Evolutionary conservation across 2,797 vertebrate species (phyloP).

Genomic region (Podarcis lilfordi): DNA sequence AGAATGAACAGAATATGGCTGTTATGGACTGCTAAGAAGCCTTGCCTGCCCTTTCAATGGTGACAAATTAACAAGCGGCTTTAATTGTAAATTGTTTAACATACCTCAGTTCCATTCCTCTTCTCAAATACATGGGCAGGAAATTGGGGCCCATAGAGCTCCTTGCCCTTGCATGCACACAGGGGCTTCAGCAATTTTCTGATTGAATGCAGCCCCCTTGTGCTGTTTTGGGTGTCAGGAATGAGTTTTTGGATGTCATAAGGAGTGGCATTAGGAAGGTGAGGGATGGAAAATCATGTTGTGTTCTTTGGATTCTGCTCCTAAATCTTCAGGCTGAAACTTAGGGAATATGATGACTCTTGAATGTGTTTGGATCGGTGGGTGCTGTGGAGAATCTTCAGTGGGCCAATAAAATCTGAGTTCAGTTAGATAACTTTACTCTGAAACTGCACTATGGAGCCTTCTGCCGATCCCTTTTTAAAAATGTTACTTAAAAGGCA

Average conservation of each 20-base stretch:
- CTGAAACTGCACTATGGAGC: constrained; percentile 5
- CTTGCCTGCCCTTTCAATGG: neutral
- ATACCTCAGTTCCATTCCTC: constrained; percentile 14
- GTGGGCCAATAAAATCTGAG: neutral
- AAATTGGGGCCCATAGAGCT: neutral
- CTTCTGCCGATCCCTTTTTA: neutral
- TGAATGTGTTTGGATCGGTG: constrained; percentile 12
- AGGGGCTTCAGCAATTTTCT: neutral
- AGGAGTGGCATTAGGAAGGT: neutral
- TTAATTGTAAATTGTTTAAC: neutral
- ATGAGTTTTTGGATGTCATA: neutral
- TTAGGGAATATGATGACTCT: neutral
- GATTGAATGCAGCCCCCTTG: neutral
- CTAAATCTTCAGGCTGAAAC: neutral
- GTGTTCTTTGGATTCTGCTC: neutral
- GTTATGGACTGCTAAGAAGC: neutral
- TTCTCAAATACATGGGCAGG: neutral
- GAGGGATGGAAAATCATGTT: neutral
- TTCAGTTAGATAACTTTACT: neutral
- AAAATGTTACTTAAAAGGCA: neutral
- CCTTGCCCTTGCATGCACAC: neutral
- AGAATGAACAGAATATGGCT: neutral
- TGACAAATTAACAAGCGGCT: neutral
- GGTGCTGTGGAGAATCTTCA: neutral
- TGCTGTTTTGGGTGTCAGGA: neutral